Evolutionary conservation across 2,888 invertebrate species (phyloP).

Genomic region (Candidula unifasciata): DNA sequence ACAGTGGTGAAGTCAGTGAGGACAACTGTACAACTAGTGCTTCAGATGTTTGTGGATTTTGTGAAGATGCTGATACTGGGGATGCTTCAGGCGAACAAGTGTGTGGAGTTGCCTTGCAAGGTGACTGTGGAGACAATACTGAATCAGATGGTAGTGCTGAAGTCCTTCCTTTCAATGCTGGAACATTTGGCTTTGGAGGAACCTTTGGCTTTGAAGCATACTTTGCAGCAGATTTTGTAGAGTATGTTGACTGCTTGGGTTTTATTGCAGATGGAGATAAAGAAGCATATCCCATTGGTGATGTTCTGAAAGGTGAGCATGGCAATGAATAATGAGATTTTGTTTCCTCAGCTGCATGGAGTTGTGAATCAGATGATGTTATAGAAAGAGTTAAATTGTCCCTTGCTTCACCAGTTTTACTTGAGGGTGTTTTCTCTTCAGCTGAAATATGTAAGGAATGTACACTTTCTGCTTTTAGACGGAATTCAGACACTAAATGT

Average conservation of each 20-base stretch:
- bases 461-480: background rate
- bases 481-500: background rate
- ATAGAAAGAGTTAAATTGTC: background rate
- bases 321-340: background rate
- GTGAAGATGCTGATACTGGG: background rate
- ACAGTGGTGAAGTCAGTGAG: background rate
- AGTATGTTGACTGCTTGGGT: background rate
- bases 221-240: slow-evolving; percentile 39
- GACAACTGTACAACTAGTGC: background rate
- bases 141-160: background rate
- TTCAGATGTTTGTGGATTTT: no score
- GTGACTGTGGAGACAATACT: background rate
- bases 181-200: slow-evolving; percentile 16
- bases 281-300: background rate
- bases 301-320: slow-evolving; percentile 1
- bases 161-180: background rate
- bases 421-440: background rate
- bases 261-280: background rate
- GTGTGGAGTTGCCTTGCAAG: background rate
- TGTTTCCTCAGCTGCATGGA: background rate
- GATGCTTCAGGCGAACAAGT: background rate
- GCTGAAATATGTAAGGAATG: background rate
- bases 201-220: slow-evolving; percentile 45
- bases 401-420: background rate
- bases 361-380: background rate